Evolutionary conservation across 2,113 vertebrate genomes (phyloP).

Genomic region (Corythaeola cristata): DNA sequence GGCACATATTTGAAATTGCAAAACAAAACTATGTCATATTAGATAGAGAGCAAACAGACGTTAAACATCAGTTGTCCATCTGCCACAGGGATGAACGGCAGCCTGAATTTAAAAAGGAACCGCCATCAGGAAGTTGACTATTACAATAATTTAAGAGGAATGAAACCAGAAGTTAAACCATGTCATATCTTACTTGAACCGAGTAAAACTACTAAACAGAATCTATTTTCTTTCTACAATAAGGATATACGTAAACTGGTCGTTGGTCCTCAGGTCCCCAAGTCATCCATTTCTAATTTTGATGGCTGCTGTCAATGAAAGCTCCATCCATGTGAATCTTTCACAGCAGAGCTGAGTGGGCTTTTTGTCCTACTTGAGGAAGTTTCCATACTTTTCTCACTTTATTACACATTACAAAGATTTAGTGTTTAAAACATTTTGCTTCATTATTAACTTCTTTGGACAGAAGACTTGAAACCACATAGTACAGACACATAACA

Average conservation of each 20-base stretch:
- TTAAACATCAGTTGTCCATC: neutral
- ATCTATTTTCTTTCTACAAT: neutral
- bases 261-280: neutral
- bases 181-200: neutral
- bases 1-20: slow-evolving; percentile 21
- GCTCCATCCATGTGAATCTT: neutral
- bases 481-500: neutral
- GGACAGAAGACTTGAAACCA: neutral
- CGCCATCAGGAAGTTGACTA: neutral
- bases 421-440: neutral
- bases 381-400: neutral
- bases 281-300: neutral
- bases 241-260: neutral
- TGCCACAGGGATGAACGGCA: neutral
- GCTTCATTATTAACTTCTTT: neutral
- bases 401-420: neutral
- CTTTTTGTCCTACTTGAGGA: neutral
- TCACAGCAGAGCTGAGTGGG: neutral
- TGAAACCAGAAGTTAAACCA: slow-evolving; percentile 10
- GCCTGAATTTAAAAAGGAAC: neutral
- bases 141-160: slow-evolving; percentile 49
- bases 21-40: neutral
- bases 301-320: neutral
- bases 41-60: neutral
- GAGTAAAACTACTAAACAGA: slow-evolving; percentile 6